Evolutionary conservation across 2,113 vertebrate genomes (phyloP).

Genomic region (Cephalopholis sonnerati): DNA sequence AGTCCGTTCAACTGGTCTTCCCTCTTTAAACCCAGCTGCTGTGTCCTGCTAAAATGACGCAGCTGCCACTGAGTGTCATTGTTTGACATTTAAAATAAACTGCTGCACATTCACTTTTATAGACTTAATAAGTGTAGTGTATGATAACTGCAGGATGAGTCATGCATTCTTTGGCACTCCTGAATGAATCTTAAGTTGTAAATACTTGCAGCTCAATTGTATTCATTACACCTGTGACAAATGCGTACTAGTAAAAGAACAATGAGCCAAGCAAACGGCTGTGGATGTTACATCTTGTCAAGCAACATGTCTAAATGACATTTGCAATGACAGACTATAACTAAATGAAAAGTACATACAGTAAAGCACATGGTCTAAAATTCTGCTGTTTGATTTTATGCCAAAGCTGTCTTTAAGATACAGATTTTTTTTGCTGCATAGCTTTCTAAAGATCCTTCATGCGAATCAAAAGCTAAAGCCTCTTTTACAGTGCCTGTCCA

Average conservation of each 20-base stretch:
- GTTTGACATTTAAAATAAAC: not conserved
- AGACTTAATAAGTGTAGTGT: not conserved
- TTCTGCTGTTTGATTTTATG: not conserved
- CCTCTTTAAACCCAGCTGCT: not conserved
- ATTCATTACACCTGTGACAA: not conserved
- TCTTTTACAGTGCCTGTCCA: too few species aligned
- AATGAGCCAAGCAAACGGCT: not conserved
- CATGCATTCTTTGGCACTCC: not conserved
- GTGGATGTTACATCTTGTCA: not conserved
- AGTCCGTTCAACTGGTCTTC: too few species aligned
- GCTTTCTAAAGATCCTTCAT: not conserved
- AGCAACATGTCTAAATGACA: too few species aligned
- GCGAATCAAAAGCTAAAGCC: not conserved
- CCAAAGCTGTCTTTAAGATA: not conserved
- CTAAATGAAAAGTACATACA: not conserved
- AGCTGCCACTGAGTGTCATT: not conserved
- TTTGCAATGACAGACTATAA: not conserved
- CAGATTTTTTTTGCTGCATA: not conserved
- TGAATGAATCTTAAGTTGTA: not conserved
- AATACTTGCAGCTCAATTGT: not conserved
- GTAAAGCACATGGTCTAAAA: not conserved
- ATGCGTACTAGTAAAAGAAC: too few species aligned
- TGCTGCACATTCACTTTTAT: not conserved
- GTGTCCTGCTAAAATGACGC: not conserved
- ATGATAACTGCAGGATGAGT: not conserved